phyloP scores from a whole-genome alignment of 1,140 invertebrate genomes.

The Matsumurasca onukii region DNA sequence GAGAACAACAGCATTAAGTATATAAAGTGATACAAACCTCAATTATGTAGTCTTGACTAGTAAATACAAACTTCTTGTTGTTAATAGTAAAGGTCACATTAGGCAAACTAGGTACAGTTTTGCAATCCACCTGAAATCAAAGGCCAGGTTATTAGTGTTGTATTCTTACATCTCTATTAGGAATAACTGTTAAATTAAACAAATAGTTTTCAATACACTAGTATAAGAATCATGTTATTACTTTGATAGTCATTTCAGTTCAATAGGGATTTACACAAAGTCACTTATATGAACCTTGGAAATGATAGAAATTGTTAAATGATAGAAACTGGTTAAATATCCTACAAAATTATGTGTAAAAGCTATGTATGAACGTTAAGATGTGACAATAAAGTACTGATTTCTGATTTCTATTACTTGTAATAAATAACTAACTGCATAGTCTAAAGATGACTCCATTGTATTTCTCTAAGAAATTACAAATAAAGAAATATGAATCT shows the following conservation, averaged over 20 bases:
- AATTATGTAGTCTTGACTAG: background rate
- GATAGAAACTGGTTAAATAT: background rate
- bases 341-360: background rate
- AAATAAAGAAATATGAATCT: background rate
- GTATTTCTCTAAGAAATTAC: background rate
- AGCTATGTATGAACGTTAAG: background rate
- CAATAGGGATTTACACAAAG: background rate
- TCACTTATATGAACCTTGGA: background rate
- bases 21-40: background rate
- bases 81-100: slow-evolving; percentile 33
- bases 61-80: slow-evolving; percentile 16
- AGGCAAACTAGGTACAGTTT: background rate
- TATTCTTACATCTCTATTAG: background rate
- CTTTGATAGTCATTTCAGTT: background rate
- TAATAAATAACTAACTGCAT: background rate
- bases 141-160: background rate
- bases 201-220: background rate
- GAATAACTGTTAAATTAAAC: background rate
- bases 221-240: background rate
- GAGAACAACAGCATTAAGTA: background rate
- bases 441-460: background rate
- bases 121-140: slow-evolving; percentile 7
- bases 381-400: background rate
- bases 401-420: background rate
- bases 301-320: no score